Conservation (phyloP, 2,113 vertebrate genomes). For the Ictalurus punctatus region DNA sequence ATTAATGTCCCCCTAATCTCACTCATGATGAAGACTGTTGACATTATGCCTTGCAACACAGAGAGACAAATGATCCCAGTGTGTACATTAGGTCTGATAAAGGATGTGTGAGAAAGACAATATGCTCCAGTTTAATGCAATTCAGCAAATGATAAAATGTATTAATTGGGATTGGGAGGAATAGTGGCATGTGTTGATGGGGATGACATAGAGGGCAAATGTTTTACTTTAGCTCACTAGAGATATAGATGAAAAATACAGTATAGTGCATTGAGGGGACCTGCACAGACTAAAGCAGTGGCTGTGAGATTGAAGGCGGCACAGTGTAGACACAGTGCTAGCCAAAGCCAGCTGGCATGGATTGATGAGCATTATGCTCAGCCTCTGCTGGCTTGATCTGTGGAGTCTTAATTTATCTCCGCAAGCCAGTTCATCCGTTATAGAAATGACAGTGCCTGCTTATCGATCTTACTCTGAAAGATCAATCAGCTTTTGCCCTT, state of each 20-base stretch:
- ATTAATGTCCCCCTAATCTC: constrained; percentile 85
- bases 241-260: constrained; percentile 84
- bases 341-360: constrained; percentile 87
- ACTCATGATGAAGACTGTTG: constrained; percentile 72
- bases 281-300: constrained; percentile 73
- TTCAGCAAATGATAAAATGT: constrained; percentile 88
- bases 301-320: constrained; percentile 87
- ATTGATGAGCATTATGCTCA: constrained; percentile 82
- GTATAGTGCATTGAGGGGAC: constrained; percentile 65
- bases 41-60: constrained; percentile 87
- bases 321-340: constrained; percentile 78
- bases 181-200: constrained; percentile 28
- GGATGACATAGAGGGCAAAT: constrained; percentile 73
- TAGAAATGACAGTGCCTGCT: constrained; percentile 99
- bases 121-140: constrained; percentile 83
- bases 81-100: constrained; percentile 78
- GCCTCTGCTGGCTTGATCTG: constrained; percentile 65
- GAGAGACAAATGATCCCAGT: constrained; percentile 83
- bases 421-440: constrained; percentile 96
- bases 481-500: constrained; percentile 98
- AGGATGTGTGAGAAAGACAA: constrained; percentile 81
- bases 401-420: constrained; percentile 99
- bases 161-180: constrained; percentile 78
- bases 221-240: constrained; percentile 72
- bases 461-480: constrained; percentile 99